These are phyloP conservation scores for Burhinus oedicnemus DNA, from an alignment of 2,113 vertebrate genomes.

Conservation along the genomic window DNA sequence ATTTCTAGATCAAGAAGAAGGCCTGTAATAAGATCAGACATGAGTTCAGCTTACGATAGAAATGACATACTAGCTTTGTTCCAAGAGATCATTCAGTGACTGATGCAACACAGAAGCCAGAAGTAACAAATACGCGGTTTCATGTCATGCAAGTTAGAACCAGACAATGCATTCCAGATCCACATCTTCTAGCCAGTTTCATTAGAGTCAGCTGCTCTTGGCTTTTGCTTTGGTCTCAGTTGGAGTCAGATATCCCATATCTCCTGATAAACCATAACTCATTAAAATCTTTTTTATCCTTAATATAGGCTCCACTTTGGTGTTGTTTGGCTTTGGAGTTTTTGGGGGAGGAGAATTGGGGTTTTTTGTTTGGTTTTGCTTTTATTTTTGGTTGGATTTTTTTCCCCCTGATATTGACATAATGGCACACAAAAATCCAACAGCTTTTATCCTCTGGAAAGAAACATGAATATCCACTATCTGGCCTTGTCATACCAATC, in stretches of 20 bases:
- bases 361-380: not conserved
- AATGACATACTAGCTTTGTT: not conserved
- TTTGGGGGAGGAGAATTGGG: no score
- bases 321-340: not conserved
- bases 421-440: not conserved
- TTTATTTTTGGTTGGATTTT: not conserved
- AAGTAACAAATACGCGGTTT: conserved; percentile 10
- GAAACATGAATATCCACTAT: not conserved
- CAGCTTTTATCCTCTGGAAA: not conserved
- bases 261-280: not conserved
- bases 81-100: not conserved
- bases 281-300: not conserved
- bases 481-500: not conserved
- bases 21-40: not conserved
- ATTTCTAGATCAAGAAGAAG: not conserved
- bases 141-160: not conserved
- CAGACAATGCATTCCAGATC: not conserved
- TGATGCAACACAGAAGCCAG: not conserved
- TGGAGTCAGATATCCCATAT: not conserved
- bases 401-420: not conserved
- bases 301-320: not conserved
- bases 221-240: not conserved
- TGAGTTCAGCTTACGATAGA: not conserved
- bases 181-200: not conserved
- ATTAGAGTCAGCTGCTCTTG: not conserved